Percentiles rank a stretch among this genome's conserved stretches.
These are phyloP conservation scores for Diacarnus erythraeanus DNA, from an alignment of 37 sponge, comb jelly and placozoan genomes.

Conservation along the genomic window DNA sequence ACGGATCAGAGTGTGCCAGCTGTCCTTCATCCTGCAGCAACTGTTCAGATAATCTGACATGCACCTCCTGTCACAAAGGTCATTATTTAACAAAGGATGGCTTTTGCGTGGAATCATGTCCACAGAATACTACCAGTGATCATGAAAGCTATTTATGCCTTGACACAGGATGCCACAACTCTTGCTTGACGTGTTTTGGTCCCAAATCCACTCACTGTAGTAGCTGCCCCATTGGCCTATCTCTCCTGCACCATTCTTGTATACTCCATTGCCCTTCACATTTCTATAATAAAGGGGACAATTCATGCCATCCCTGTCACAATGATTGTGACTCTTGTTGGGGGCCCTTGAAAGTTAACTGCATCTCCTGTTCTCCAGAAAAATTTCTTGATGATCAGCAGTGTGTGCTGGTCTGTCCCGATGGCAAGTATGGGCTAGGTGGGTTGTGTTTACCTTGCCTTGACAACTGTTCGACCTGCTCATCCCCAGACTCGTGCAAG, in stretches of 20 bases:
- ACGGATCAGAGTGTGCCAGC: conserved; percentile 22
- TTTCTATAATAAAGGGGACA: conserved; percentile 6
- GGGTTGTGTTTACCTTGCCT: conserved; percentile 53
- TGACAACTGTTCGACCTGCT: conserved; percentile 47
- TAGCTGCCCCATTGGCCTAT: conserved; percentile 9
- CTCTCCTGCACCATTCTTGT: conserved; percentile 20
- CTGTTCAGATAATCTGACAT: conserved; percentile 23
- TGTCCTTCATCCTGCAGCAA: conserved; percentile 26
- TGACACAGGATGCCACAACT: conserved; percentile 21
- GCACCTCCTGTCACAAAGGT: conserved; percentile 20
- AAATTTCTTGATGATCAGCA: conserved; percentile 18
- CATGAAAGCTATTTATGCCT: conserved; percentile 6
- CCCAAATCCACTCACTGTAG: conserved; percentile 22
- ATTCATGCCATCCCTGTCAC: conserved; percentile 12
- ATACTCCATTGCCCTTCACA: conserved; percentile 33
- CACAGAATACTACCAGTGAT: conserved; percentile 23
- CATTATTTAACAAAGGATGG: conserved; percentile 26
- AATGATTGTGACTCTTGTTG: conserved; percentile 45
- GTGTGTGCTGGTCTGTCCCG: conserved; percentile 37
- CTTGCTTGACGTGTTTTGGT: conserved; percentile 61
- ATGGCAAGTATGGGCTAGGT: background rate
- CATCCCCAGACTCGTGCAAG: conserved; percentile 14
- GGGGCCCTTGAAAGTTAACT: conserved; percentile 37
- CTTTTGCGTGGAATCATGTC: conserved; percentile 36
- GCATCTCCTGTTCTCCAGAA: conserved; percentile 25